phyloP scores from a whole-genome alignment of 2,113 vertebrate genomes.

The Micronisus gabar region DNA sequence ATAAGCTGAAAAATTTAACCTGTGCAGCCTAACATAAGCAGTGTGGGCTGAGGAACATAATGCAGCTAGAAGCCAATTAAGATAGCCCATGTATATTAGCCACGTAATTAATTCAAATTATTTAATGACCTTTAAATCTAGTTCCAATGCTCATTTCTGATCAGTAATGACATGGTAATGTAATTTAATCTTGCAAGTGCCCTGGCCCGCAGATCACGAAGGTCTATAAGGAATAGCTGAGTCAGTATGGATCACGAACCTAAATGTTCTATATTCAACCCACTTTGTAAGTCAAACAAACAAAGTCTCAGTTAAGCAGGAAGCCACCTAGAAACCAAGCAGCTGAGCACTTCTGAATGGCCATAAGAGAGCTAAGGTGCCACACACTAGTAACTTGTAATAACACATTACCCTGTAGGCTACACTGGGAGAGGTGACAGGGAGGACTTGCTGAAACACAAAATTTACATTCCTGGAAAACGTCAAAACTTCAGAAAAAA shows the following conservation, averaged over 20 bases:
- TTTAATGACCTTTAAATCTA: background rate
- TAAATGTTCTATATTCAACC: background rate
- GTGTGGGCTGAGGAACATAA: background rate
- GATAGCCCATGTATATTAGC: background rate
- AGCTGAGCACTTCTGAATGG: background rate
- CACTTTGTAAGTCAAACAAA: background rate
- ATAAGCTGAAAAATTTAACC: background rate
- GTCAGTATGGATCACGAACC: background rate
- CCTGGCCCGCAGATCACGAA: background rate
- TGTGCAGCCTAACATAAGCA: background rate
- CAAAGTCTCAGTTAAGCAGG: background rate
- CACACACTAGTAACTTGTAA: background rate
- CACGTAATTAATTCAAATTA: background rate
- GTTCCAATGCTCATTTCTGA: background rate
- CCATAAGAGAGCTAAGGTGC: background rate
- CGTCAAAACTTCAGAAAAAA: background rate
- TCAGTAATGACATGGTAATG: background rate
- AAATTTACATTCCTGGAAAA: background rate
- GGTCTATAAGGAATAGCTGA: background rate
- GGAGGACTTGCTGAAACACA: background rate
- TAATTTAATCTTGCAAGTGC: background rate
- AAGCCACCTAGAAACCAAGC: background rate
- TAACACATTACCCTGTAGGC: background rate
- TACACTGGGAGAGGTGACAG: background rate
- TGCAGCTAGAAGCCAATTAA: background rate